Evolutionary conservation across 1,140 invertebrate species (phyloP), one percentile per base, ranked within the genome.

Genomic region (Papilio glaucus): DNA sequence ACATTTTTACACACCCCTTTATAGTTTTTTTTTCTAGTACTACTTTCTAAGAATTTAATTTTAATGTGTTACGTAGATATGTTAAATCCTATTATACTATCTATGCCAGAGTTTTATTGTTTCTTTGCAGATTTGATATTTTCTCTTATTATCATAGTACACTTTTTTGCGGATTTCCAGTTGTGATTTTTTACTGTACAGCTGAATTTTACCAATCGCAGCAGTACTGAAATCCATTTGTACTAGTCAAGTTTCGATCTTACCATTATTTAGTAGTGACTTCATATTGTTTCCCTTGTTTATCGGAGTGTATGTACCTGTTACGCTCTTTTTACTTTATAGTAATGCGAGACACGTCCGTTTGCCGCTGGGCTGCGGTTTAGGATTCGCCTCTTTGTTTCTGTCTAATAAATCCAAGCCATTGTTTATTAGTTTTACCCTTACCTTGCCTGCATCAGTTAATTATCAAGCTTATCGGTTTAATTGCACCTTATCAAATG

Each of bases 271-370:
- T 78, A 79, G 79, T 79, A 81, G 62, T 73, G 75, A 78, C 75
- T 80, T 81, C 76, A 74, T 74, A 76, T 79, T 80, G 83, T 83
- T 82, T 81, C 78, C 79, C 78, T 81, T 87, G 84, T 82, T 84
- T 85, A 87, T 85, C 84, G 77, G 82, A 83, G 77, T 87, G 82
- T 86, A 67, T 75, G 76, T n/a, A n/a, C n/a, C 84, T 53, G n/a
- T 84, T 85, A 85, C 83, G 83, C 80, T 85, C 83, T 89, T 87
- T n/a, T 87, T 85, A 84, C 82, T 87, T 80, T 72, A 81, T 76
- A 81, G 84, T 84, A 81, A 85, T 80, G 70, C 68, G 80, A 86
- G 80, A 80, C 81, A 39, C 69, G 73, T 79, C 69, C 72, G 71
- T 79, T 77, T 77, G 71, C 72, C 69, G 72, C 72, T 61, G 53